Evolutionary conservation across 2,797 vertebrate genomes (phyloP), one percentile per base, ranked within the genome.

Genomic region (Borostomias antarcticus): DNA sequence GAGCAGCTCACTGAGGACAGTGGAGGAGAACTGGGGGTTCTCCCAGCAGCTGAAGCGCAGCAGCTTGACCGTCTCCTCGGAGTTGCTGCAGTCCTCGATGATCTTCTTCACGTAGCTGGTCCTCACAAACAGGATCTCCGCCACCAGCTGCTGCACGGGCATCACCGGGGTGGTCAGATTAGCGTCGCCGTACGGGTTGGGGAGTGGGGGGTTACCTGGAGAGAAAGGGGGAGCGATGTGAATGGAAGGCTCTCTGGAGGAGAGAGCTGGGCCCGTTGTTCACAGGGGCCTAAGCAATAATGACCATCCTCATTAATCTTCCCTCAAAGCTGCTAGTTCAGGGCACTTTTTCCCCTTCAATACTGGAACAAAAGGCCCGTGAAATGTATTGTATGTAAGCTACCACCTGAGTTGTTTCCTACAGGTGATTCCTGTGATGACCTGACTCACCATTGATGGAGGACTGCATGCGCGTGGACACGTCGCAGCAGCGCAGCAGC

Each of bases 31-130:
- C 87, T 98, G 96, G 70, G 98, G 98, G 90, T 99, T 99, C 82
- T 99, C 98, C 97, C 97, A 99, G 89, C 98, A 99, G 91, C 97
- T 98, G 91, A 99, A 99, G 77, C 98, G 95, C 85, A 99, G 94
- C 74, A 99, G 84, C 85, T 99, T 99, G 82, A 99, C 95, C 0
- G 97, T 99, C 88, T 99, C 98, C 78, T 99, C 98, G 0, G 98
- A 98, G 90, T 98, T 99, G 91, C 96, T 99, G 89, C 98, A 99
- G 79, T 99, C 98, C 88, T 99, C 97, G 63, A 98, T 98, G 68
- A 99, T 98, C 93, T 99, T 99, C 91, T 99, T 99, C 81, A 99
- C 97, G 0, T 99, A 99, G 89, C 96, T 98, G 75, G 97, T 98
- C 89, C 97, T 95, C 78, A 98, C 98, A 88, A 99, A 98, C 84